Base-by-base conservation (phyloP, 2,888 invertebrate species). In the Dicycla oo region DNA sequence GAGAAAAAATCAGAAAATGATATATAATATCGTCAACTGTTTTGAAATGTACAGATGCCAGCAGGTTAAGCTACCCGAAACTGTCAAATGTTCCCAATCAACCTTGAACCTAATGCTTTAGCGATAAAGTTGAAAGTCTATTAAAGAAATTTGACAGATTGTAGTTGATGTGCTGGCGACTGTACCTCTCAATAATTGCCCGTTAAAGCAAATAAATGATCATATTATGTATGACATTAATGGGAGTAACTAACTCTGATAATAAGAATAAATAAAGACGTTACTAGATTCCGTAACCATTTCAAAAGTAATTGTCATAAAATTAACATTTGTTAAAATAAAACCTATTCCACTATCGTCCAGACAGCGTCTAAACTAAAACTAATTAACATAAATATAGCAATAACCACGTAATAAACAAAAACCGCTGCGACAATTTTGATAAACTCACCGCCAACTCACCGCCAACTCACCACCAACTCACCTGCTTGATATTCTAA, bases 401-500 rank as follows among this genome's bases (percentile, higher is more conserved):
- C 45, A 69, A 79, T 65, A 76, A 45, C 58, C 54, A 64, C 57
- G 30, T 30, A 62, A 68, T 81, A 77, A 81, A 72, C 64, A 51
- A 67, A 73, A 73, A 34, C 57, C 45, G 61, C 51, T 71, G 69
- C 51, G 62, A 69, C 70, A 61, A 68, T 73, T 70, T 73, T 69
- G 65, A 81, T 84, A 77, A 68, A 81, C 61, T 66, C 61, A 61
- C 65, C 68, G 53, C 70, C 70, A 62, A 81, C 68, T 76, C 34
- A 34, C 34, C 34, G 34, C 34, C 34, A 68, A 81, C 68, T 77
- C 73, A 73, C 68, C 49, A 51, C 70, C 62, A 58, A 70, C 69
- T 76, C 69, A 78, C 68, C 65, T 62, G 69, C 38, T 65, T 69
- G 60, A 53, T 66, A 72, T 65, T 68, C 56, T 60, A 63, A 63